Evolutionary conservation across 2,797 vertebrate species (phyloP).

Genomic region (Smutsia gigantea): DNA sequence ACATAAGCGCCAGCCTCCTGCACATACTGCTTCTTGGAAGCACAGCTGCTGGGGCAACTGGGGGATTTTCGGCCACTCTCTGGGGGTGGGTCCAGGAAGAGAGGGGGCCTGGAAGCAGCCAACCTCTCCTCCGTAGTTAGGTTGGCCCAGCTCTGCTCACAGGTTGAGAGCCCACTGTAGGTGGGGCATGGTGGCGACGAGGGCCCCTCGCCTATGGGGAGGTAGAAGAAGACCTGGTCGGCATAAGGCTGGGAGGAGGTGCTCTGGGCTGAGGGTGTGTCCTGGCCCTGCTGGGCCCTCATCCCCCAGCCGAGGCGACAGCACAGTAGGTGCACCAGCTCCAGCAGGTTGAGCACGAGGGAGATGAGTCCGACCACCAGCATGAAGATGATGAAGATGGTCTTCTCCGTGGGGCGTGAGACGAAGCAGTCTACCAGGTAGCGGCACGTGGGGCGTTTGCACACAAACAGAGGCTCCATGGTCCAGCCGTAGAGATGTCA

Average conservation of each 20-base stretch:
- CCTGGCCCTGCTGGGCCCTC: conserved; percentile 18
- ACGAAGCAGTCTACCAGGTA: conserved; percentile 96
- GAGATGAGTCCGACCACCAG: conserved; percentile 93
- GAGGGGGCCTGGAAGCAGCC: conserved; percentile 71
- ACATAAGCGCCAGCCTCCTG: conserved; percentile 53
- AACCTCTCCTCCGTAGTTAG: conserved; percentile 86
- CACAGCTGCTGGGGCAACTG: conserved; percentile 85
- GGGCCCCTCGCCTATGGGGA: conserved; percentile 85
- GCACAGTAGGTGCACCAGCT: conserved; percentile 90
- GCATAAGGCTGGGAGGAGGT: conserved; percentile 65
- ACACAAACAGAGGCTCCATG: conserved; percentile 90
- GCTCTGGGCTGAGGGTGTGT: background rate
- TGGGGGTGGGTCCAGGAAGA: conserved; percentile 48
- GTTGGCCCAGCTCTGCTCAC: conserved; percentile 90
- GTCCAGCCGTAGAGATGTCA: conserved; percentile 96
- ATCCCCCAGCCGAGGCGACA: conserved; percentile 87
- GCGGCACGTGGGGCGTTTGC: conserved; percentile 91
- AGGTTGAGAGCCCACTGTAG: conserved; percentile 87
- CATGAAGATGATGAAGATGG: conserved; percentile 98
- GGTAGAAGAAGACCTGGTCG: conserved; percentile 85
- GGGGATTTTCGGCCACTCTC: conserved; percentile 66
- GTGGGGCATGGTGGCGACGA: conserved; percentile 80
- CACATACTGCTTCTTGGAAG: conserved; percentile 89
- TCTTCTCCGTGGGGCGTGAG: conserved; percentile 97
- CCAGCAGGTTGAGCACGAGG: conserved; percentile 91